Evolutionary conservation across 2,797 vertebrate species (phyloP).

Genomic region (Oreonectes daqikongensis): DNA sequence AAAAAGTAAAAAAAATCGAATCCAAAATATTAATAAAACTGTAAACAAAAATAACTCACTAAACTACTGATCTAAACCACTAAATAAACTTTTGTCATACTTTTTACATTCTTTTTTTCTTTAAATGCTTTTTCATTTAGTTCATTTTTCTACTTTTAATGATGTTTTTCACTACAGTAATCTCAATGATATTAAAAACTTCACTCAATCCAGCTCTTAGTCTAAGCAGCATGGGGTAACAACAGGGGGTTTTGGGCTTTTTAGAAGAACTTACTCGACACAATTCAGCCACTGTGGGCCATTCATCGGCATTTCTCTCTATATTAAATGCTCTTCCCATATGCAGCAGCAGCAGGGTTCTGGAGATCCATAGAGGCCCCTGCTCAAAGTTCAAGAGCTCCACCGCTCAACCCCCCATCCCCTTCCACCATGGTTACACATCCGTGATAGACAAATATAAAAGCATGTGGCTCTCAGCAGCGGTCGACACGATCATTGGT

Average conservation of each 20-base stretch:
- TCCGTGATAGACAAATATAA: slow-evolving; percentile 36
- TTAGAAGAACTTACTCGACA: slow-evolving; percentile 22
- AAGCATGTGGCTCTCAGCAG: slow-evolving; percentile 36
- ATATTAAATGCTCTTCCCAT: slow-evolving; percentile 34
- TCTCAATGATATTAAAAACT: neutral
- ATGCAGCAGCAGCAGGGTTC: slow-evolving; percentile 23
- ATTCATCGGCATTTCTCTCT: slow-evolving; percentile 33
- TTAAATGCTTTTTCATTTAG: too few relatives aligned
- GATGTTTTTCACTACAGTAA: neutral
- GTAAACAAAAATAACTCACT: too few relatives aligned
- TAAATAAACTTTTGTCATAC: neutral
- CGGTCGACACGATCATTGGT: slow-evolving; percentile 41
- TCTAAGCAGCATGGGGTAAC: neutral
- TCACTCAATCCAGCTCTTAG: neutral
- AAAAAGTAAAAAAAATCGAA: too few relatives aligned
- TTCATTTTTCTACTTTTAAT: neutral
- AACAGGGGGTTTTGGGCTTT: slow-evolving; percentile 11
- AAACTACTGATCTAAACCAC: neutral
- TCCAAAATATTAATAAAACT: too few relatives aligned
- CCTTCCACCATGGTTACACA: slow-evolving; percentile 44
- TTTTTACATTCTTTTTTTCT: neutral
- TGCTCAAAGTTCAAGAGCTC: slow-evolving; percentile 42
- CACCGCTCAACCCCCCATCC: slow-evolving; percentile 5
- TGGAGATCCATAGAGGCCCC: slow-evolving; percentile 34
- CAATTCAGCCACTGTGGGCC: slow-evolving; percentile 9